A percentile compares a stretch with the other conserved stretches of the same genome.
These are phyloP conservation scores for Pelodytes ibericus DNA, from an alignment of 2,797 vertebrate genomes.

Conservation along the genomic window DNA sequence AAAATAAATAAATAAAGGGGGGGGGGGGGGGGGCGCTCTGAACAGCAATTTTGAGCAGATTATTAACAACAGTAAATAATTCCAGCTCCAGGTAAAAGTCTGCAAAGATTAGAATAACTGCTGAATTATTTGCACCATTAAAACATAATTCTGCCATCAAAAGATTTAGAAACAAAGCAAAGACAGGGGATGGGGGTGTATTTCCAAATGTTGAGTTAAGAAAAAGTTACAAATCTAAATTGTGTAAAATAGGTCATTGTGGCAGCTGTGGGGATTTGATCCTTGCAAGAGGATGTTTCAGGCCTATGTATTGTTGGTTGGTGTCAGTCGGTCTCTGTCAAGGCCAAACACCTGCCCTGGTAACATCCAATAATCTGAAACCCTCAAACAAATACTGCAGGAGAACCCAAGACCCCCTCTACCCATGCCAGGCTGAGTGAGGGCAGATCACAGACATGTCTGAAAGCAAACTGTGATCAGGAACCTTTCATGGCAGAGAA, in stretches of 20 bases:
- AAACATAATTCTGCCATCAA: conserved; percentile 42
- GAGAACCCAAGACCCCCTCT: neutral
- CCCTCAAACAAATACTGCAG: neutral
- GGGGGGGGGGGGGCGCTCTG: neutral
- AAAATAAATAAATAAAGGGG: conserved; percentile 17
- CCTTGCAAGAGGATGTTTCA: neutral
- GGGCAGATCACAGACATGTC: no score
- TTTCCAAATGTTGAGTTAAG: no score
- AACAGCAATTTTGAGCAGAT: conserved; percentile 64
- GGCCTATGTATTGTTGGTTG: neutral
- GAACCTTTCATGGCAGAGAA: no score
- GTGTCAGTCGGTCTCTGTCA: neutral
- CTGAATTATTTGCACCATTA: conserved; percentile 63
- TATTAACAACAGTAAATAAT: conserved; percentile 68
- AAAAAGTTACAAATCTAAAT: neutral
- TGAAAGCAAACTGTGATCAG: no score
- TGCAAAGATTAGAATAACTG: conserved; percentile 35
- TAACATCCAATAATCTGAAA: neutral
- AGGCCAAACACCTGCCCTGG: neutral
- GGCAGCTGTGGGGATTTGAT: neutral
- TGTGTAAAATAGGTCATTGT: neutral
- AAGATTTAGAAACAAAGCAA: conserved; percentile 41
- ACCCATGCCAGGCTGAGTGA: no score
- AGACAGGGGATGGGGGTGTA: no score
- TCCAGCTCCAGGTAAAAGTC: conserved; percentile 59